phyloP scores from a whole-genome alignment of 2,113 vertebrate genomes.

The Cryptomyrus ogoouensis region DNA sequence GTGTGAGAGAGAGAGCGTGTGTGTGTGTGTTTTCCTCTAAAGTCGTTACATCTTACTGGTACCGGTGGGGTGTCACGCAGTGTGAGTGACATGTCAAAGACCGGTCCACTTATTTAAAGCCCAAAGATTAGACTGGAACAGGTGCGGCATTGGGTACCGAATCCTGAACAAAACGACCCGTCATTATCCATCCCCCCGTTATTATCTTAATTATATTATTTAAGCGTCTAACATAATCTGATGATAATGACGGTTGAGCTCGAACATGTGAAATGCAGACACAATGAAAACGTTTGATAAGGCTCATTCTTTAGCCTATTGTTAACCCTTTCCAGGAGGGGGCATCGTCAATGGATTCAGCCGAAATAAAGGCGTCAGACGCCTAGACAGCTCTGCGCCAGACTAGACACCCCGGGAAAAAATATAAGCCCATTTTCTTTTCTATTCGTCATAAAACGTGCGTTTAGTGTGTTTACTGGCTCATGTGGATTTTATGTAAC shows the following conservation, averaged over 20 bases:
- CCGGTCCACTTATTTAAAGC: slow-evolving; percentile 21
- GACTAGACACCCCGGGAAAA: slow-evolving; percentile 33
- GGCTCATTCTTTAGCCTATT: slow-evolving; percentile 27
- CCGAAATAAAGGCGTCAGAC: slow-evolving; percentile 47
- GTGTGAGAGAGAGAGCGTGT: background rate
- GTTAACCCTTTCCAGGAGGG: slow-evolving; percentile 19
- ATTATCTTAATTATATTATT: slow-evolving; percentile 59
- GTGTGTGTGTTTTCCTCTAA: slow-evolving; percentile 10
- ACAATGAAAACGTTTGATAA: slow-evolving; percentile 23
- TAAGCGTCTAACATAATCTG: slow-evolving; percentile 41
- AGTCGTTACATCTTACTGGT: slow-evolving; percentile 9
- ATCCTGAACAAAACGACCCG: slow-evolving; percentile 21
- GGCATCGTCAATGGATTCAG: slow-evolving; percentile 33
- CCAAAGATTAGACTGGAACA: slow-evolving; percentile 46
- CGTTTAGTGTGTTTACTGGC: background rate
- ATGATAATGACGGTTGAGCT: slow-evolving; percentile 32
- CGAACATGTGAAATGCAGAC: slow-evolving; percentile 16
- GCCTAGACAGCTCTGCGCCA: slow-evolving; percentile 41
- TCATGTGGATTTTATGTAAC: background rate
- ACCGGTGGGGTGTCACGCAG: background rate
- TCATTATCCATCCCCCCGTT: slow-evolving; percentile 29
- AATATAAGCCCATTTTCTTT: slow-evolving; percentile 22
- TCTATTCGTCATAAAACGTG: background rate
- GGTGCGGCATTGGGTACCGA: slow-evolving; percentile 35
- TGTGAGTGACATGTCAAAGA: slow-evolving; percentile 32